A percentile compares a stretch with the other conserved stretches of the same genome.
phyloP scores from a whole-genome alignment of 2,888 invertebrate species.

The Volucella bombylans region DNA sequence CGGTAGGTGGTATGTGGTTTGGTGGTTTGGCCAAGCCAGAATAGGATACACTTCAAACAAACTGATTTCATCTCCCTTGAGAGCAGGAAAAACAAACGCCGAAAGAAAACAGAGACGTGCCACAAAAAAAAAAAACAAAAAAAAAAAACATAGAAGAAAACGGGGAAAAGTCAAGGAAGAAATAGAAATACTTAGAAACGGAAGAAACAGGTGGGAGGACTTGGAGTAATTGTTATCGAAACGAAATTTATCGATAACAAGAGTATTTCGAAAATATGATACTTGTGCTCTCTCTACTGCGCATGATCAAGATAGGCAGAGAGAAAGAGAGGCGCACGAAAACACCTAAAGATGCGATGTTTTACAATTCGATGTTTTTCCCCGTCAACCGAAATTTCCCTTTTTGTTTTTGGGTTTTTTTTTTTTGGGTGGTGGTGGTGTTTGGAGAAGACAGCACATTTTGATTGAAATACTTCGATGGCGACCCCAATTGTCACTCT shows the following conservation, averaged over 20 bases:
- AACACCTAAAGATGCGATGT: too few species aligned
- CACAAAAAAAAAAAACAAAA: background rate
- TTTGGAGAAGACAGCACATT: constrained; percentile 7
- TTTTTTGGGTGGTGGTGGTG: background rate
- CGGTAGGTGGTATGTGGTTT: too few species aligned
- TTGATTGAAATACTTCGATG: constrained; percentile 43
- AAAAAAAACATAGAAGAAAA: too few species aligned
- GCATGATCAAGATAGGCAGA: background rate
- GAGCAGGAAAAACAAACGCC: constrained; percentile 7
- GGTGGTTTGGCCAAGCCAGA: background rate
- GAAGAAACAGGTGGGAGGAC: constrained; percentile 66
- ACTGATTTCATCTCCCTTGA: constrained; percentile 25
- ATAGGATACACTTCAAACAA: constrained; percentile 24
- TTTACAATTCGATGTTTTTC: constrained; percentile 30
- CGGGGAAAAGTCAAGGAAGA: constrained; percentile 8
- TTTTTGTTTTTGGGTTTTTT: too few species aligned
- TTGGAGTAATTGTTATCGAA: too few species aligned
- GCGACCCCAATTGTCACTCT: constrained; percentile 65
- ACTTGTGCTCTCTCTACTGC: too few species aligned
- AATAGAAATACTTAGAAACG: constrained; percentile 14
- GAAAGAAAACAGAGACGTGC: background rate
- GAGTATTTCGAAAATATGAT: background rate
- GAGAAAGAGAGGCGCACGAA: background rate
- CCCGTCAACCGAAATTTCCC: constrained; percentile 32
- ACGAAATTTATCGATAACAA: too few species aligned